phyloP scores from a whole-genome alignment of 2,888 invertebrate genomes.

The Mythimna loreyi region DNA sequence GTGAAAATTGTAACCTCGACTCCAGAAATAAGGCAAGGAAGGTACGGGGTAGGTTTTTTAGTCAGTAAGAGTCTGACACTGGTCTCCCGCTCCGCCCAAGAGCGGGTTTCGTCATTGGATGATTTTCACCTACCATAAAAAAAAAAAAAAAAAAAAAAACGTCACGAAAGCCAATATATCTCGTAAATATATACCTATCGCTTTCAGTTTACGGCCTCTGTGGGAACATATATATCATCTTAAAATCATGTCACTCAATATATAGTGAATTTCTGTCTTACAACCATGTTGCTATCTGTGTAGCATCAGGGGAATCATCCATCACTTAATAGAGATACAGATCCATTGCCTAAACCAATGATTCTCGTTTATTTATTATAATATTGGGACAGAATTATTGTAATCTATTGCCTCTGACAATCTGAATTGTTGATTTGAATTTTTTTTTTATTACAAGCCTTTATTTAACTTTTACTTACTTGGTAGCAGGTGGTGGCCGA shows the following conservation, averaged over 20 bases:
- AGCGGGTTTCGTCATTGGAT: too few relatives aligned
- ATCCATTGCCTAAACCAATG: constrained; percentile 42
- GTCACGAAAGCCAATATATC: constrained; percentile 22
- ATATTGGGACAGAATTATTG: background rate
- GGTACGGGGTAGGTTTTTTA: too few relatives aligned
- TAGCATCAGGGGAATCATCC: constrained; percentile 46
- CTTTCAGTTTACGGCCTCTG: constrained; percentile 27
- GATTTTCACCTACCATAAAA: too few relatives aligned
- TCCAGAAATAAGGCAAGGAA: too few relatives aligned
- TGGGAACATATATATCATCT: constrained; percentile 52
- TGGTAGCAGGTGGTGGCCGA: too few relatives aligned
- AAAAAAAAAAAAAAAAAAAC: too few relatives aligned
- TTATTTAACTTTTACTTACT: too few relatives aligned
- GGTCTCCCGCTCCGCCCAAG: too few relatives aligned
- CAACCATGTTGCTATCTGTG: constrained; percentile 15
- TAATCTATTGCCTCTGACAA: background rate
- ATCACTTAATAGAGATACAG: constrained; percentile 53
- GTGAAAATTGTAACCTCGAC: too few relatives aligned
- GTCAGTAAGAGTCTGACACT: too few relatives aligned
- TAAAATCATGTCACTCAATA: constrained; percentile 55
- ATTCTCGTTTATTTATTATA: constrained; percentile 22
- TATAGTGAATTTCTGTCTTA: constrained; percentile 9
- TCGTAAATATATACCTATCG: constrained; percentile 35
- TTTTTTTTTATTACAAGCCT: background rate
- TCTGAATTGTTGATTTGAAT: background rate